Conservation (phyloP, 2,797 vertebrate species). For the Coilia nasus region DNA sequence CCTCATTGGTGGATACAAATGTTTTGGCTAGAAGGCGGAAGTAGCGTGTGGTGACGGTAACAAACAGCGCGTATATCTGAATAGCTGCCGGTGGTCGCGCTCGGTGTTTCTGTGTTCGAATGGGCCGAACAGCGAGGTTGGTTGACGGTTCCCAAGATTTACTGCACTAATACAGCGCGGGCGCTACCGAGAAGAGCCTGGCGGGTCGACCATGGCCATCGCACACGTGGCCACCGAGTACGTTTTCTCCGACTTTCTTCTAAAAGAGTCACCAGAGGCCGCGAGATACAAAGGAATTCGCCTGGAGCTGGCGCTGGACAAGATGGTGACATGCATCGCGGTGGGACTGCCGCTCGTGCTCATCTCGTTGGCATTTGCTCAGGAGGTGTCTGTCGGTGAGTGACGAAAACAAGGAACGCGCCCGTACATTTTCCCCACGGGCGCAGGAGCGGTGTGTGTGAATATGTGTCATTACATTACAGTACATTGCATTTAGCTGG, state of each 20-base stretch:
- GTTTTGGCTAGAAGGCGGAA: neutral
- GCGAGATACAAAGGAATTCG: conserved; percentile 83
- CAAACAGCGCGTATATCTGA: conserved; percentile 1
- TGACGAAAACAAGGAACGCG: neutral
- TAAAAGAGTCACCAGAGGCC: conserved; percentile 84
- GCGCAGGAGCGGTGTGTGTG: conserved; percentile 70
- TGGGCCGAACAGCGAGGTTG: neutral
- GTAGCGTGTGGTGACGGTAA: neutral
- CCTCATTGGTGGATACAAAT: neutral
- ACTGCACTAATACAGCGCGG: neutral
- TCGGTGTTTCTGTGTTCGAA: neutral
- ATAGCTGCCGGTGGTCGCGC: neutral
- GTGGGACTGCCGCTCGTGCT: conserved; percentile 92
- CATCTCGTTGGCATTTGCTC: conserved; percentile 94
- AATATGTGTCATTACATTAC: conserved; percentile 70
- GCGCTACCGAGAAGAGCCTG: neutral
- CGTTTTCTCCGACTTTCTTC: conserved; percentile 89
- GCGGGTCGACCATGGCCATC: conserved; percentile 79
- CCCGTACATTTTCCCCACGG: too few species aligned
- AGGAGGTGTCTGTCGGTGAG: conserved; percentile 90
- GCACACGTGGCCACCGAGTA: conserved; percentile 90
- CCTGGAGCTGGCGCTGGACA: conserved; percentile 89
- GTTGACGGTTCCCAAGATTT: neutral
- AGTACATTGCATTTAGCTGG: too few species aligned
- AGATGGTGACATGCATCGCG: conserved; percentile 88